phyloP scores from a whole-genome alignment of 2,888 invertebrate species.

The Oasisia sp. region DNA sequence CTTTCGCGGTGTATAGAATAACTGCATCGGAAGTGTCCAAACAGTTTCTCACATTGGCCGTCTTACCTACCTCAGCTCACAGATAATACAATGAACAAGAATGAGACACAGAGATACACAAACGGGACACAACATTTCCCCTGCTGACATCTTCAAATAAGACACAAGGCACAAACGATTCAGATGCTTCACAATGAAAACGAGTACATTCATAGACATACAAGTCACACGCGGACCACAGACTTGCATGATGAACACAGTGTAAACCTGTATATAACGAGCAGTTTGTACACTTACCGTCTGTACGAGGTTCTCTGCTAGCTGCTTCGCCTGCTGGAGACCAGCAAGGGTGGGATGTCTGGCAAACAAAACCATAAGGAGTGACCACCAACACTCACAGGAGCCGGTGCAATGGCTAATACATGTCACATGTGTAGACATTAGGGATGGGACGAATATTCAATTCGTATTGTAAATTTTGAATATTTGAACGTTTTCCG shows the following conservation, averaged over 20 bases:
- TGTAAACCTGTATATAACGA: not conserved
- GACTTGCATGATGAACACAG: not conserved
- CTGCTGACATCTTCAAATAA: conserved; percentile 1
- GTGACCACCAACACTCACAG: no score
- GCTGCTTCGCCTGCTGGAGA: conserved; percentile 76
- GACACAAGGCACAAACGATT: conserved; percentile 17
- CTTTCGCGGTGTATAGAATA: not conserved
- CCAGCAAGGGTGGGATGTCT: conserved; percentile 78
- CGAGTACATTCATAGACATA: conserved; percentile 22
- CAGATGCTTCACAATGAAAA: conserved; percentile 25
- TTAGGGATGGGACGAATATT: no score
- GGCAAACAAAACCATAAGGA: conserved; percentile 37
- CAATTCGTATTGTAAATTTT: no score
- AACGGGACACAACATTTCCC: not conserved
- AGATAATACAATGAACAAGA: not conserved
- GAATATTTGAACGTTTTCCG: no score
- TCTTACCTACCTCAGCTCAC: not conserved
- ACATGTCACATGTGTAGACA: no score
- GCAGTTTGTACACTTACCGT: conserved; percentile 70
- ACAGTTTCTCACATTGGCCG: not conserved
- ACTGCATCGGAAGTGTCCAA: not conserved
- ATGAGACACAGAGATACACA: not conserved
- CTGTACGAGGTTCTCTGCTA: conserved; percentile 82
- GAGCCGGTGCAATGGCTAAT: no score
- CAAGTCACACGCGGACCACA: conserved; percentile 2